A percentile compares a stretch with the other conserved stretches of the same genome.
These are phyloP conservation scores for Linurgus olivaceus DNA, from an alignment of 2,797 vertebrate species.

Conservation along the genomic window DNA sequence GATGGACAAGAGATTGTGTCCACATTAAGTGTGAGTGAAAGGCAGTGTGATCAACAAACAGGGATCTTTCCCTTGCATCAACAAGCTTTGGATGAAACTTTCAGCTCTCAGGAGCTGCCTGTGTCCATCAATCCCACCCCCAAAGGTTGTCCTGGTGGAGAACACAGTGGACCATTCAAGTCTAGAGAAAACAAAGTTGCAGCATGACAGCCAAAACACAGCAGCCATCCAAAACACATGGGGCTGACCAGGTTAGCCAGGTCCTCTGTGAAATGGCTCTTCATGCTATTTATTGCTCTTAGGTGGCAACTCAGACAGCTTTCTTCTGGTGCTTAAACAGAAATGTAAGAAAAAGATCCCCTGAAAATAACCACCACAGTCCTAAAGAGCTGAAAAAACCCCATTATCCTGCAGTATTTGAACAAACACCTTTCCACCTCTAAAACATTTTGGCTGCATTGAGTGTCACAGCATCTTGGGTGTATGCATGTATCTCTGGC, in stretches of 20 bases:
- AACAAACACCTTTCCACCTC: not conserved
- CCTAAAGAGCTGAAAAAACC: not conserved
- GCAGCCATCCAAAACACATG: not conserved
- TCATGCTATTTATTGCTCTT: not conserved
- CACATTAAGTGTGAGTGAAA: not conserved
- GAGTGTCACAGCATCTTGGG: not conserved
- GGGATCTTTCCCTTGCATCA: not conserved
- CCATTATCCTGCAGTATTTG: not conserved
- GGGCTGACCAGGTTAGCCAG: not conserved
- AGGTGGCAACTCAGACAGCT: not conserved
- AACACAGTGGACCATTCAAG: not conserved
- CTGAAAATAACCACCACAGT: not conserved
- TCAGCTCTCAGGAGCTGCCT: not conserved
- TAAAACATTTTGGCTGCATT: not conserved
- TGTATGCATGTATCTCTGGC: not conserved
- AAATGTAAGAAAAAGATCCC: not conserved
- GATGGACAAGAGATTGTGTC: not conserved
- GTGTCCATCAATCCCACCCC: not conserved
- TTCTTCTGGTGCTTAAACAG: not conserved
- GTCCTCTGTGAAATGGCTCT: not conserved
- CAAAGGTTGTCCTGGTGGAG: not conserved
- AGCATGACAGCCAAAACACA: not conserved
- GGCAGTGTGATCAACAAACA: not conserved
- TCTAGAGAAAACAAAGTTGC: not conserved
- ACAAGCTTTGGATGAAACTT: not conserved